Percentiles rank a stretch among this genome's conserved stretches.
Evolutionary conservation across 1,140 invertebrate species (phyloP).

Genomic region (Mesaphorura yosii): DNA sequence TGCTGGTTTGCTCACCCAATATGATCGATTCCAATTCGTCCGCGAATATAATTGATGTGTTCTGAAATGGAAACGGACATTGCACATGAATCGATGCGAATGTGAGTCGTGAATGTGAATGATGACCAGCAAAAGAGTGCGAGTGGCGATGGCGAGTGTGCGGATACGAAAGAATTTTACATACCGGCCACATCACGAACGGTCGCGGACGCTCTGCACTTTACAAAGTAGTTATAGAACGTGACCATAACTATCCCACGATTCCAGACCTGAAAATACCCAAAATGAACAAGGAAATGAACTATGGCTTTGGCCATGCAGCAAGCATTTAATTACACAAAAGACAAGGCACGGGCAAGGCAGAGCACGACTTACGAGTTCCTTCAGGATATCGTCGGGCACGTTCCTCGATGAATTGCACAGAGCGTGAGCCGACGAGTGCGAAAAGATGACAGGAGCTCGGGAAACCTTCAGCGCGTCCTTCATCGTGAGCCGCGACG

Average conservation of each 20-base stretch:
- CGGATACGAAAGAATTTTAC: slow-evolving; percentile 28
- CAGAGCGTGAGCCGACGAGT: slow-evolving; percentile 70
- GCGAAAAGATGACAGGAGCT: slow-evolving; percentile 80
- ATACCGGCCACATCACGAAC: slow-evolving; percentile 61
- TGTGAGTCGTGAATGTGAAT: slow-evolving; percentile 3
- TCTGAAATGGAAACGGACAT: slow-evolving; percentile 42
- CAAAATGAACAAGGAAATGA: too few relatives aligned
- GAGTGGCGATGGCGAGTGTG: too few relatives aligned
- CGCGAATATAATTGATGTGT: slow-evolving; percentile 74
- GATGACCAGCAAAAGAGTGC: not conserved
- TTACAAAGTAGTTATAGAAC: slow-evolving; percentile 73
- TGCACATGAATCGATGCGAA: not conserved
- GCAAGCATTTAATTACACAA: too few relatives aligned
- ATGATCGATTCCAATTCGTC: slow-evolving; percentile 70
- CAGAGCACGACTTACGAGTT: slow-evolving; percentile 48
- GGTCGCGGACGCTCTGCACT: slow-evolving; percentile 60
- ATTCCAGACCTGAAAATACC: slow-evolving; percentile 63
- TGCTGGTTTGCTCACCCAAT: too few relatives aligned
- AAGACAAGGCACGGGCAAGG: too few relatives aligned
- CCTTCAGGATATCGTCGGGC: slow-evolving; percentile 66
- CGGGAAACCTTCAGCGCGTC: slow-evolving; percentile 58
- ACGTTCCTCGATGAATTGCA: slow-evolving; percentile 77
- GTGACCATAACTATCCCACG: slow-evolving; percentile 81
- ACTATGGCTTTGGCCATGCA: too few relatives aligned
- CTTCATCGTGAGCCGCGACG: slow-evolving; percentile 66